Conservation (phyloP, 1,140 invertebrate genomes). For the Drosophila setifemur region DNA sequence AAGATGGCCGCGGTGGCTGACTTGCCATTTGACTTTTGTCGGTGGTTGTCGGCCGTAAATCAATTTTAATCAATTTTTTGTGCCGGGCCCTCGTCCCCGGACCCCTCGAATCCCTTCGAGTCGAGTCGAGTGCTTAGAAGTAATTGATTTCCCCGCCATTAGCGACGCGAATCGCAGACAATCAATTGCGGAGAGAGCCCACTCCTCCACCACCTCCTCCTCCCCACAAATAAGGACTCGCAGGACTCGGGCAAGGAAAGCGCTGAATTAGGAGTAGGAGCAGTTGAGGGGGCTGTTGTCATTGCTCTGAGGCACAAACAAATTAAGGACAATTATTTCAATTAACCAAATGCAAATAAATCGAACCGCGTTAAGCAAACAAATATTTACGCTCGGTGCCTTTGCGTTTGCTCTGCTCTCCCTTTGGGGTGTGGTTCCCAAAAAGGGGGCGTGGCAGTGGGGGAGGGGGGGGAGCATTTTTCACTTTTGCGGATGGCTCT, state of each 20-base stretch:
- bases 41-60: slow-evolving; percentile 49
- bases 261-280: slow-evolving; percentile 9
- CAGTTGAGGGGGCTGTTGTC: slow-evolving; percentile 4
- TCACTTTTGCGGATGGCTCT: slow-evolving; percentile 43
- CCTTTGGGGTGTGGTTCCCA: slow-evolving; percentile 12
- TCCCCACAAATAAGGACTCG: slow-evolving; percentile 1
- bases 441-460: background rate
- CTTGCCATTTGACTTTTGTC: slow-evolving; percentile 40
- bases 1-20: slow-evolving; percentile 30
- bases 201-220: background rate
- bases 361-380: slow-evolving; percentile 75
- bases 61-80: slow-evolving; percentile 75
- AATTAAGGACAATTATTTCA: slow-evolving; percentile 81
- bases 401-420: slow-evolving; percentile 21
- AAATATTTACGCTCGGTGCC: slow-evolving; percentile 43
- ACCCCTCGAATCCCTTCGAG: background rate
- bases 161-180: slow-evolving; percentile 76
- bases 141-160: slow-evolving; percentile 76
- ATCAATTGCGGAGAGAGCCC: slow-evolving; percentile 55
- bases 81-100: background rate
- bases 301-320: slow-evolving; percentile 71
- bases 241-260: too few relatives aligned
- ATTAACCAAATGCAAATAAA: slow-evolving; percentile 81
- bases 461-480: slow-evolving; percentile 17
- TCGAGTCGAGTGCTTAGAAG: slow-evolving; percentile 52